Evolutionary conservation across 1,140 invertebrate genomes (phyloP).

Genomic region (Triops longicaudatus): DNA sequence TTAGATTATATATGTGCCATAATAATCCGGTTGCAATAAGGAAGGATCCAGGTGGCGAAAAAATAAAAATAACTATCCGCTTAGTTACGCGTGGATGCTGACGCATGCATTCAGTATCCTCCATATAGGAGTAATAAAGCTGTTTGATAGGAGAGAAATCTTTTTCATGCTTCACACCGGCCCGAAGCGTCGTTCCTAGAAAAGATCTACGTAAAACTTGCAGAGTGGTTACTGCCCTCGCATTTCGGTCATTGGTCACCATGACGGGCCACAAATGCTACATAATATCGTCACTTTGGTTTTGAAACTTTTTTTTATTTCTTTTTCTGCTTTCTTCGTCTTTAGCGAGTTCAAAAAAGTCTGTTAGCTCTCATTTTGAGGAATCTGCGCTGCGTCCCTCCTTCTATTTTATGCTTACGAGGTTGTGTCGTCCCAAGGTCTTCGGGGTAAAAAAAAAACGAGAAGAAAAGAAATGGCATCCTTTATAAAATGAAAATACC

Average conservation of each 20-base stretch:
- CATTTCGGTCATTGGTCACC: slow-evolving; percentile 10
- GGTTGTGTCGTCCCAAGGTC: slow-evolving; percentile 1
- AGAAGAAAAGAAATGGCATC: neutral
- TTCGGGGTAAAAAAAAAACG: neutral
- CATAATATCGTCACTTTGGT: neutral
- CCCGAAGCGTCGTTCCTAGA: neutral
- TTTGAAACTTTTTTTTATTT: neutral
- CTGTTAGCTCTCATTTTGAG: neutral
- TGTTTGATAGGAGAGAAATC: neutral
- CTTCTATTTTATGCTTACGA: neutral
- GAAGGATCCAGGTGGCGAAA: neutral
- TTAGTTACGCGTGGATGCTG: neutral
- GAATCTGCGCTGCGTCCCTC: neutral
- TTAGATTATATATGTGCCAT: neutral
- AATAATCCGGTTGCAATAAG: neutral
- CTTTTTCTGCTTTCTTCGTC: too few species aligned
- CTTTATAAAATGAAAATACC: neutral
- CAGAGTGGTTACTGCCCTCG: slow-evolving; percentile 1
- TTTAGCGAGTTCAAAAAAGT: neutral
- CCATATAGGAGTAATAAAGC: neutral
- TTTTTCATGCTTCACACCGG: slow-evolving; percentile 3
- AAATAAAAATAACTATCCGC: neutral
- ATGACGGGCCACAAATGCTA: neutral
- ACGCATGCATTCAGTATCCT: slow-evolving; percentile 6
- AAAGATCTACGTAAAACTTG: neutral